These are phyloP conservation scores for Eidolon helvum DNA, from an alignment of 2,113 vertebrate genomes.

Conservation along the genomic window DNA sequence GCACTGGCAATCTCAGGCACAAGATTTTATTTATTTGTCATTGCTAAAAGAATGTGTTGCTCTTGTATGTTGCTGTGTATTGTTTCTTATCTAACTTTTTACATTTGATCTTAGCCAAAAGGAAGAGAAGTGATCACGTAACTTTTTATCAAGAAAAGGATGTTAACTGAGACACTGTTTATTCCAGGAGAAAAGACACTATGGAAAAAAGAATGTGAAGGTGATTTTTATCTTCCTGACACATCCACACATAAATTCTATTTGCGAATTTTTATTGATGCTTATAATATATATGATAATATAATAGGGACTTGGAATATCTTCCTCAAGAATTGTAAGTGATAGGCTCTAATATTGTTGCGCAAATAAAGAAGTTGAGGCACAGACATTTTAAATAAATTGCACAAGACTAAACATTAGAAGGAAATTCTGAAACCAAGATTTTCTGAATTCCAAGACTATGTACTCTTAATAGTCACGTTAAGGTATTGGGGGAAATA, in stretches of 20 bases:
- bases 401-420: background rate
- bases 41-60: background rate
- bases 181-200: background rate
- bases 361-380: background rate
- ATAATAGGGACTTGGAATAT: background rate
- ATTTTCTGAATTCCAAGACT: background rate
- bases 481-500: background rate
- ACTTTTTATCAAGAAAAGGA: background rate
- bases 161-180: background rate
- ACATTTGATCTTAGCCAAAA: no score
- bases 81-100: background rate
- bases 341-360: background rate
- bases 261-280: background rate
- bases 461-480: background rate
- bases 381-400: background rate
- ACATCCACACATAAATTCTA: background rate
- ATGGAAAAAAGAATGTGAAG: background rate
- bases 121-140: no score
- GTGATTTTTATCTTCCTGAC: background rate
- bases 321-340: background rate
- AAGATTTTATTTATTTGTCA: background rate
- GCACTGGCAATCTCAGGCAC: background rate
- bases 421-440: background rate
- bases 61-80: background rate
- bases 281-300: background rate